phyloP scores from a whole-genome alignment of 2,113 vertebrate species.

The Camelus bactrianus region DNA sequence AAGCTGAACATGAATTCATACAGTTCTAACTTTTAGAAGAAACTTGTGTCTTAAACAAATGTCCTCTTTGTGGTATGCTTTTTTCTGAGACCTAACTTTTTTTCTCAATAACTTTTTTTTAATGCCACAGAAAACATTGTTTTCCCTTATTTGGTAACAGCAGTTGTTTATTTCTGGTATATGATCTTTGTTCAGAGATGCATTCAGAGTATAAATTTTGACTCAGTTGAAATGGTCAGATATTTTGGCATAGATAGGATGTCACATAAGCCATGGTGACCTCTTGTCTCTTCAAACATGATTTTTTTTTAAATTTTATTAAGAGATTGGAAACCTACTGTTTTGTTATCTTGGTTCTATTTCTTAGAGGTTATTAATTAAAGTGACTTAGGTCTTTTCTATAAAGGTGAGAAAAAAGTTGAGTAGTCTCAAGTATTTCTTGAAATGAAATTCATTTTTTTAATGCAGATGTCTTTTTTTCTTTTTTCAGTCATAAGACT shows the following conservation, averaged over 20 bases:
- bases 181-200: constrained; percentile 39
- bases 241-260: constrained; percentile 27
- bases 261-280: constrained; percentile 18
- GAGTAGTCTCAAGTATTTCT: constrained; percentile 10
- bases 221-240: background rate
- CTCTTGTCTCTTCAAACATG: background rate
- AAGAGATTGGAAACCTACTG: background rate
- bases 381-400: background rate
- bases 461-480: background rate
- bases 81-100: background rate
- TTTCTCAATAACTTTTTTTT: background rate
- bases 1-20: background rate
- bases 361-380: constrained; percentile 27
- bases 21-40: constrained; percentile 7
- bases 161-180: background rate
- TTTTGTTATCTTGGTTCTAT: constrained; percentile 10
- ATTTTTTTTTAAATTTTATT: background rate
- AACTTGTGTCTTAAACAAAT: background rate
- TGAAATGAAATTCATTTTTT: constrained; percentile 43
- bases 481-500: background rate
- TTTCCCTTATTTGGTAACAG: background rate
- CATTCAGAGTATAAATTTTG: constrained; percentile 37
- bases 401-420: background rate
- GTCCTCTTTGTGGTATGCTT: constrained; percentile 23
- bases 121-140: constrained; percentile 26